A percentile compares a stretch with the other conserved stretches of the same genome.
Conservation (phyloP, 2,888 invertebrate species). For the Cantharis rufa region DNA sequence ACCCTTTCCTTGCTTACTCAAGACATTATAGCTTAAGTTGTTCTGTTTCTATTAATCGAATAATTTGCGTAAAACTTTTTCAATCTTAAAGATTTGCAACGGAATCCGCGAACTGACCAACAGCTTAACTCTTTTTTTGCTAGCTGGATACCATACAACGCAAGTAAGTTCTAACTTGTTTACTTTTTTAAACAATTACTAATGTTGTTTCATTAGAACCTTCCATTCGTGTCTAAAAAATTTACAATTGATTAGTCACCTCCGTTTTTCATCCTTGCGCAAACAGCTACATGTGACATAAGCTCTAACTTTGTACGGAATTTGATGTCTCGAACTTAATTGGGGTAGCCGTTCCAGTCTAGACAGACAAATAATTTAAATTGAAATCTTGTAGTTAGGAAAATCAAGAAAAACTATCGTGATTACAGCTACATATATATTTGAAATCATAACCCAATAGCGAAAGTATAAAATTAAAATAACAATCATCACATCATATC, state of each 20-base stretch:
- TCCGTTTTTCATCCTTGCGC: not conserved
- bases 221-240: not conserved
- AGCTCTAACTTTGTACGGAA: not conserved
- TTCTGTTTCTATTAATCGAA: constrained; percentile 34
- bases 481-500: constrained; percentile 17
- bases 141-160: not conserved
- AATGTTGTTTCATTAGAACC: not conserved
- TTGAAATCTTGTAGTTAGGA: not conserved
- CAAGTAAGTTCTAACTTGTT: not conserved
- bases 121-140: not conserved
- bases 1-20: constrained; percentile 39
- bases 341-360: not conserved
- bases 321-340: not conserved
- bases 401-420: not conserved
- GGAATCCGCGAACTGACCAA: not conserved
- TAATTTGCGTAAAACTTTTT: constrained; percentile 21
- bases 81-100: not conserved
- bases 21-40: constrained; percentile 37
- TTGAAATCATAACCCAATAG: not conserved
- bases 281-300: not conserved
- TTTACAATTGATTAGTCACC: not conserved
- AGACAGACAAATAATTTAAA: not conserved
- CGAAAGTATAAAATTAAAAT: not conserved
- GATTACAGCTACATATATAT: not conserved
- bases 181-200: not conserved